Base-by-base conservation (phyloP, 2,888 invertebrate species). In the Heteromyza rotundicornis region DNA sequence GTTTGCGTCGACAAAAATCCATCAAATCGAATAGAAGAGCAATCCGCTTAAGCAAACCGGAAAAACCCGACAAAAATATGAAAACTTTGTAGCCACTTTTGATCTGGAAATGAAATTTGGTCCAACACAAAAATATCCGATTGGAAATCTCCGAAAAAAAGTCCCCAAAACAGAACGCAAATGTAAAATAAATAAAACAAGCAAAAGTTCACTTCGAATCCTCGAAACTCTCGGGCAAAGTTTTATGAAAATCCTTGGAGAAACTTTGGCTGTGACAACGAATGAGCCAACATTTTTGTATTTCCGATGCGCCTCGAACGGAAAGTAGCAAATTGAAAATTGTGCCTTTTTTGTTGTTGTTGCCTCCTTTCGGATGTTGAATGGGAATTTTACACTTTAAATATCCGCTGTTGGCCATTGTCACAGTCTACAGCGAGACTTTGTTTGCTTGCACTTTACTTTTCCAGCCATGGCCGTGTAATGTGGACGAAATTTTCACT, bases 291-390 rank as follows among this genome's bases (percentile, higher is more conserved):
- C 10, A 40, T 27, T 27, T 27, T 27, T 27, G 40, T 40, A n/a
- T n/a, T 10, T 40, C 40, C 40, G 5, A n/a, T n/a, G 5, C 40
- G 10, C 2, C 14, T 40, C 40, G 40, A 40, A 7, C 14, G 2
- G 40, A 40, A n/a, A n/a, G n/a, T n/a, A n/a, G 40, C 5, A 40
- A 40, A 40, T 40, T 40, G 40, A 40, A 40, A 40, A 40, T 40
- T n/a, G 8, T 40, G 40, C 40, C 3, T 27, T 10, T 7, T n/a
- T 2, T 40, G 40, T 40, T 40, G 40, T 40, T 40, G 40, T 40
- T 40, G 16, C 14, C 10, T 40, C 3, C 14, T 40, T 40, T 40
- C n/a, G 3, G n/a, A 40, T 40, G 40, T 40, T 40, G 40, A n/a
- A 40, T 40, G 5, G 14, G 14, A 40, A n/a, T 40, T 40, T 40